A percentile compares a stretch with the other conserved stretches of the same genome.
Evolutionary conservation across 2,888 invertebrate genomes (phyloP).

Genomic region (Drosophila macrospina): DNA sequence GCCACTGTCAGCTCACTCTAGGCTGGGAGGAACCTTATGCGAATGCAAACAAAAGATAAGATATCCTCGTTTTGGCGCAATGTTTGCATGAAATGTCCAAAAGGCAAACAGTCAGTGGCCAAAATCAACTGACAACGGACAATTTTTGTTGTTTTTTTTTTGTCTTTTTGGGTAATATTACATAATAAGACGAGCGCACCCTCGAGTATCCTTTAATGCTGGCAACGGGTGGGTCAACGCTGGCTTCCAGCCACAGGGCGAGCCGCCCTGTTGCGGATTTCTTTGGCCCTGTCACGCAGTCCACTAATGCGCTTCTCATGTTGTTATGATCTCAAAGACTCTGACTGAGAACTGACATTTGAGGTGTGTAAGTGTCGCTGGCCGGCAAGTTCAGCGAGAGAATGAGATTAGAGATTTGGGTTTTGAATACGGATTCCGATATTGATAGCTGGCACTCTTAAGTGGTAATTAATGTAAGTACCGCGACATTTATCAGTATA

Average conservation of each 20-base stretch:
- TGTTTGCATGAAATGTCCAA: conserved; percentile 72
- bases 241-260: conserved; percentile 29
- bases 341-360: conserved; percentile 80
- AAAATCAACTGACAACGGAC: conserved; percentile 54
- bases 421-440: conserved; percentile 28
- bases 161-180: conserved; percentile 67
- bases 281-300: conserved; percentile 60
- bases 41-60: conserved; percentile 83
- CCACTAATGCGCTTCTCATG: conserved; percentile 83
- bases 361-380: conserved; percentile 81
- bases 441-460: conserved; percentile 54
- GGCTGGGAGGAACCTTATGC: conserved; percentile 62
- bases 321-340: conserved; percentile 61
- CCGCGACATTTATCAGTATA: conserved; percentile 70
- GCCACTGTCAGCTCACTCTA: conserved; percentile 31
- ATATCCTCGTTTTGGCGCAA: conserved; percentile 71
- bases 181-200: conserved; percentile 66
- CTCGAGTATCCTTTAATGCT: conserved; percentile 68
- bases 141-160: conserved; percentile 20
- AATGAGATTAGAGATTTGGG: conserved; percentile 14
- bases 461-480: conserved; percentile 83
- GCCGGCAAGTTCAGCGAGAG: conserved; percentile 18
- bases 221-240: conserved; percentile 19
- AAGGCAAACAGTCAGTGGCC: conserved; percentile 65
- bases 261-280: conserved; percentile 33